A percentile compares a stretch with the other conserved stretches of the same genome.
Evolutionary conservation across 2,797 vertebrate genomes (phyloP).

Genomic region (Hippoglossus hippoglossus): DNA sequence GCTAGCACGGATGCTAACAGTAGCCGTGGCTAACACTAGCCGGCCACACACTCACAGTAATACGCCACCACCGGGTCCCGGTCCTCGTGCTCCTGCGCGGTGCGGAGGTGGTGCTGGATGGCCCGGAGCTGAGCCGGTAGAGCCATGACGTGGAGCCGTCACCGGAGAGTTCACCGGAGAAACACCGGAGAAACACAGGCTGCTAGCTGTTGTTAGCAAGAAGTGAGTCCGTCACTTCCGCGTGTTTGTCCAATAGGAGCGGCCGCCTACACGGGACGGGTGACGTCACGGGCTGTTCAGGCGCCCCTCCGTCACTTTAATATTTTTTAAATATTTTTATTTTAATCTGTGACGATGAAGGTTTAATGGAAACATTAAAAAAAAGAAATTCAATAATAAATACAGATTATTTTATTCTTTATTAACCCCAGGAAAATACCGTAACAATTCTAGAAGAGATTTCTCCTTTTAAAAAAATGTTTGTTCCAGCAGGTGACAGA

Average conservation of each 20-base stretch:
- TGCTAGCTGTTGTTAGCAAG: constrained; percentile 49
- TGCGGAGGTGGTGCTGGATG: constrained; percentile 93
- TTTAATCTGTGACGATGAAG: no score
- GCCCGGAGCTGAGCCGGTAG: constrained; percentile 88
- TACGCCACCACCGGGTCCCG: constrained; percentile 95
- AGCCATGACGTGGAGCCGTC: constrained; percentile 78
- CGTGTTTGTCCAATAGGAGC: constrained; percentile 58
- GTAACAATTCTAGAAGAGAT: no score
- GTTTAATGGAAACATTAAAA: no score
- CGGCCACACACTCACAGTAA: constrained; percentile 90
- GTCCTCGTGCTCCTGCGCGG: constrained; percentile 94
- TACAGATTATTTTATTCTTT: no score
- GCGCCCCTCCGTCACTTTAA: background rate
- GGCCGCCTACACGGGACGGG: constrained; percentile 1
- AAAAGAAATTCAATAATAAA: no score
- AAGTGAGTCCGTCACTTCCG: constrained; percentile 54
- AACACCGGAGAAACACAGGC: no score
- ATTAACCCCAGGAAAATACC: no score
- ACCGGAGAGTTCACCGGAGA: background rate
- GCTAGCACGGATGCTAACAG: constrained; percentile 35
- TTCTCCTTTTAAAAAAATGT: no score
- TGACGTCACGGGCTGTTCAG: constrained; percentile 44
- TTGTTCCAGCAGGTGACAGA: no score
- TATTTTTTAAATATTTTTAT: no score
- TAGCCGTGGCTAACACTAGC: constrained; percentile 42